Percentiles rank a stretch among this genome's conserved stretches.
Evolutionary conservation across 2,113 vertebrate species (phyloP).

Genomic region (Cnemophilus loriae): DNA sequence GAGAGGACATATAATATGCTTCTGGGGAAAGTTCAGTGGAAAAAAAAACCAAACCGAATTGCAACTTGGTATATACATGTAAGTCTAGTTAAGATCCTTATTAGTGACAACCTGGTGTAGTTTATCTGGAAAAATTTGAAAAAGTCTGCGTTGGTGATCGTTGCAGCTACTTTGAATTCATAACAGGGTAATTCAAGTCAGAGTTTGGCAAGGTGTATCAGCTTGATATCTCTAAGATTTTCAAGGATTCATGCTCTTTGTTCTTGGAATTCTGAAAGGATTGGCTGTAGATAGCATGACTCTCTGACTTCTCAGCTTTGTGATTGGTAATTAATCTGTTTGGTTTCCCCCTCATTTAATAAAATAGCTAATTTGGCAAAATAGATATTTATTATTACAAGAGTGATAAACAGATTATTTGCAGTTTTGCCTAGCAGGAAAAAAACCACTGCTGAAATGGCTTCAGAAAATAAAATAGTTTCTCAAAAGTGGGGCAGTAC

Average conservation of each 20-base stretch:
- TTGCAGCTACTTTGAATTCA: background rate
- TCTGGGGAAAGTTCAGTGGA: background rate
- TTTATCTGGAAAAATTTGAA: background rate
- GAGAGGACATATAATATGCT: background rate
- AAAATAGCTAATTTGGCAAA: background rate
- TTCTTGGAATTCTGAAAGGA: conserved; percentile 7
- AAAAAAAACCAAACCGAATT: background rate
- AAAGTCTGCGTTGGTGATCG: background rate
- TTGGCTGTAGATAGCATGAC: background rate
- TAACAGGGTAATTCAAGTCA: background rate
- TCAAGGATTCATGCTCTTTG: background rate
- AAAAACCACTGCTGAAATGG: background rate
- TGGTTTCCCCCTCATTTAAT: background rate
- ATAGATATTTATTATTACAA: background rate
- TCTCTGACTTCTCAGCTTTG: background rate
- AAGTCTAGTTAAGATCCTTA: background rate
- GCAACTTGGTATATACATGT: background rate
- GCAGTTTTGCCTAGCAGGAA: background rate
- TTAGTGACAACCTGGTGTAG: background rate
- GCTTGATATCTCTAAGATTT: background rate
- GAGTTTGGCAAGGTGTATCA: background rate
- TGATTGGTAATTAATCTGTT: background rate
- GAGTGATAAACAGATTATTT: background rate
- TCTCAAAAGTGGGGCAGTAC: background rate
- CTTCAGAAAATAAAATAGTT: background rate